These are phyloP conservation scores for Caenorhabditis doughertyi DNA, from an alignment of 2,888 invertebrate species.

Conservation along the genomic window DNA sequence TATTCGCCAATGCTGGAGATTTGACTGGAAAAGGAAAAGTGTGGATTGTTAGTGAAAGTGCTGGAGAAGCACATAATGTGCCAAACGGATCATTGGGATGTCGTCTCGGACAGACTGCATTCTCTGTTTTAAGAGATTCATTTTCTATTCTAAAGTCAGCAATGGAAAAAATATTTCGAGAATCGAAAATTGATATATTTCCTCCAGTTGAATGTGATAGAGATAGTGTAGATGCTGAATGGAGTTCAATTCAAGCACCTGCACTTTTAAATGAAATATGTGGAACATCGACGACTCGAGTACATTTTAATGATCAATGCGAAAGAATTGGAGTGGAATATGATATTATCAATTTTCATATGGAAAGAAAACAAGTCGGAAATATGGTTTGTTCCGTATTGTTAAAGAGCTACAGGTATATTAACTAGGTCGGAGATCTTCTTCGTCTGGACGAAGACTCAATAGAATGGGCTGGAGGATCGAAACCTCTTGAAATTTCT, in stretches of 20 bases:
- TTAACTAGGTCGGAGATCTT: slow-evolving; percentile 45
- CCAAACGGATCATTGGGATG: slow-evolving; percentile 75
- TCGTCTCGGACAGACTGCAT: slow-evolving; percentile 72
- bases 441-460: slow-evolving; percentile 72
- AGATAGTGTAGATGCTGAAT: slow-evolving; percentile 59
- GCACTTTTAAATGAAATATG: slow-evolving; percentile 63
- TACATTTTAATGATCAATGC: slow-evolving; percentile 67
- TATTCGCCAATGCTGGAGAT: slow-evolving; percentile 70
- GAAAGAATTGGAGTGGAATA: slow-evolving; percentile 71
- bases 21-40: slow-evolving; percentile 73
- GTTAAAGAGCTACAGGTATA: too few relatives aligned
- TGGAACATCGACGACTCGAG: slow-evolving; percentile 57
- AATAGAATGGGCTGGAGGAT: slow-evolving; percentile 76
- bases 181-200: slow-evolving; percentile 35
- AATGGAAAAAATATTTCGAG: slow-evolving; percentile 55
- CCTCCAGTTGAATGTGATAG: slow-evolving; percentile 67
- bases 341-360: slow-evolving; percentile 70
- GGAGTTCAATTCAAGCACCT: slow-evolving; percentile 66
- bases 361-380: slow-evolving; percentile 67
- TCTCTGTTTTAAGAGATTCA: slow-evolving; percentile 75
- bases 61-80: slow-evolving; percentile 75
- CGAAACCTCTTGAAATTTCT: slow-evolving; percentile 78
- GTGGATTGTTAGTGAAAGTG: slow-evolving; percentile 80
- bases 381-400: slow-evolving; percentile 65
- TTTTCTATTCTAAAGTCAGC: slow-evolving; percentile 68